Base-by-base conservation (phyloP, 2,113 vertebrate genomes). In the Circaetus cinerascens region DNA sequence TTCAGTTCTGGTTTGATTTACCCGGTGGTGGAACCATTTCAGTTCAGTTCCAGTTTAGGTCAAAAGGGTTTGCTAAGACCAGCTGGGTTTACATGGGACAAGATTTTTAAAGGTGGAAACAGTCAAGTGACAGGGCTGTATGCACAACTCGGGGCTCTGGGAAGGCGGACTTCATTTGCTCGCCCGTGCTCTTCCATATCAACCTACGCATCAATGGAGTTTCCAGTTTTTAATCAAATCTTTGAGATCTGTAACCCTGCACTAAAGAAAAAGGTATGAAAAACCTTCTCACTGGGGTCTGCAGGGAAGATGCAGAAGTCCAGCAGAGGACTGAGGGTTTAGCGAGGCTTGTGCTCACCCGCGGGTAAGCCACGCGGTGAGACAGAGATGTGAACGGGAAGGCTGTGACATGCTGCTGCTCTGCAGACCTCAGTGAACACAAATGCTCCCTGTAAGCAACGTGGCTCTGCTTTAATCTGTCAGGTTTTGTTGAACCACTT, bases 331-430 rank as follows among this genome's bases (percentile, higher is more conserved):
- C 0, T 5, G 1, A 2, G 50, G 59, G 7, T 26, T 76, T 62
- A 5, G 25, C 4, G 27, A 78, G 46, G 30, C 36, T 74, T 2
- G 11, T 13, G 20, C 26, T 82, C 7, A 1, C 12, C 0, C 0
- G 0, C 13, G 68, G 48, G 13, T 48, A 10, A 48, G 43, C 2
- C 2, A 0, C 23, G 22, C 0, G 0, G 0, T 19, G 66, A 41
- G n/a, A 5, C 16, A 5, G 40, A 55, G 63, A 2, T 15, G 69
- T 2, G n/a, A 15, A 4, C 36, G 27, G 34, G 15, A 27, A n/a
- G 55, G 57, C 75, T 43, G 34, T 29, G 72, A 15, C 5, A 1
- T 2, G 5, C 62, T 46, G 68, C 45, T 57, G 26, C 48, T 43
- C 36, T 1, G 40, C 46, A 43, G 36, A 46, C 4, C 50, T 36